phyloP scores from a whole-genome alignment of 2,797 vertebrate genomes.

The Vireo griseus region DNA sequence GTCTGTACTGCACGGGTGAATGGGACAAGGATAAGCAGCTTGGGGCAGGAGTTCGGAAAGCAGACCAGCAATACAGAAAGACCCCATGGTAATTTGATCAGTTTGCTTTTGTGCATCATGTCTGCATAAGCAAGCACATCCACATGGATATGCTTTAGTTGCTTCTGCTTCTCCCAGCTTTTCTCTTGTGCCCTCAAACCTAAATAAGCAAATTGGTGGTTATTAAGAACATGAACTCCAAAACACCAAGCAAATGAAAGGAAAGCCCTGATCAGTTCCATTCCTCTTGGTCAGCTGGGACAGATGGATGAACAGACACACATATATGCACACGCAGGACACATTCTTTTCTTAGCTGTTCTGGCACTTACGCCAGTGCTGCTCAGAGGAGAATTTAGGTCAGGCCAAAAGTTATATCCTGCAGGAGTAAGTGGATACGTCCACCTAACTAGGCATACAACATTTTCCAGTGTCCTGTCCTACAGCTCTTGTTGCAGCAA shows the following conservation, averaged over 20 bases:
- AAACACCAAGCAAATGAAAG: background rate
- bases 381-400: slow-evolving; percentile 1
- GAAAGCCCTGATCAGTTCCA: background rate
- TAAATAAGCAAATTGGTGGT: background rate
- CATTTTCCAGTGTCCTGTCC: background rate
- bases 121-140: background rate
- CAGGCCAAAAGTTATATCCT: background rate
- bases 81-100: background rate
- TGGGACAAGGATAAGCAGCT: background rate
- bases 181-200: background rate
- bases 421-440: background rate
- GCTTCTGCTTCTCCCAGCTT: background rate
- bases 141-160: background rate
- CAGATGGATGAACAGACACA: background rate
- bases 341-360: background rate
- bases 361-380: background rate
- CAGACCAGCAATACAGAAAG: background rate
- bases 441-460: background rate
- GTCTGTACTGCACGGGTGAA: background rate
- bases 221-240: background rate
- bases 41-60: background rate
- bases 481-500: background rate
- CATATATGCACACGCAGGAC: background rate
- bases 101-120: background rate
- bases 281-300: background rate